Evolutionary conservation across 2,888 invertebrate genomes (phyloP).

Genomic region (Phaonia tiefii): DNA sequence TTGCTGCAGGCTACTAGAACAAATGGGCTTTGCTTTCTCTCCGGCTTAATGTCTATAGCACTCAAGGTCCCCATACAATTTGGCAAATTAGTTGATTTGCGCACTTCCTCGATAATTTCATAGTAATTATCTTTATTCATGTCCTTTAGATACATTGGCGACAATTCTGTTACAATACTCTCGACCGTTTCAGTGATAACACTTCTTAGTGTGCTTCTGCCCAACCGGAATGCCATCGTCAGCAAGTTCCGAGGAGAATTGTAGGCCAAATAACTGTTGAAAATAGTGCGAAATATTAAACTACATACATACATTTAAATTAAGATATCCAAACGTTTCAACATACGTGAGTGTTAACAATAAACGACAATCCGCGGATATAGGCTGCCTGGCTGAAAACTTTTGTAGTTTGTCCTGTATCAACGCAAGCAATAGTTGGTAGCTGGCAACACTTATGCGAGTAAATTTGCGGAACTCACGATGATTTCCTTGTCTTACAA

Average conservation of each 20-base stretch:
- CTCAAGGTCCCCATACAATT: slow-evolving; percentile 58
- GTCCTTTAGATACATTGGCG: slow-evolving; percentile 34
- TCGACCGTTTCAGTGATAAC: slow-evolving; percentile 60
- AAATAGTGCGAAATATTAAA: neutral
- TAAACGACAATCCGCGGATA: slow-evolving; percentile 58
- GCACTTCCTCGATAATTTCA: slow-evolving; percentile 42
- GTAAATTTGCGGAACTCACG: slow-evolving; percentile 62
- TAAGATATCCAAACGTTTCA: neutral
- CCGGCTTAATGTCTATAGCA: slow-evolving; percentile 51
- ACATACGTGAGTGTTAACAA: slow-evolving; percentile 61
- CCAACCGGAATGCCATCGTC: slow-evolving; percentile 61
- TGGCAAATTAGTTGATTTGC: slow-evolving; percentile 42
- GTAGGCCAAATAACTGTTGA: slow-evolving; percentile 56
- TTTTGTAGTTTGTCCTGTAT: slow-evolving; percentile 53
- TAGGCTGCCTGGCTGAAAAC: slow-evolving; percentile 56
- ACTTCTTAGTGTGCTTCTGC: slow-evolving; percentile 55
- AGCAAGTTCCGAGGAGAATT: slow-evolving; percentile 49
- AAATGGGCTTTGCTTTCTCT: slow-evolving; percentile 46
- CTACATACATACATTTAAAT: neutral
- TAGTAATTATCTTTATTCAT: slow-evolving; percentile 44
- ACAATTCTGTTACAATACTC: slow-evolving; percentile 53
- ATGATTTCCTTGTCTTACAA: slow-evolving; percentile 54
- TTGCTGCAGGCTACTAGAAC: slow-evolving; percentile 46
- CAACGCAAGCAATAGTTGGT: slow-evolving; percentile 42
- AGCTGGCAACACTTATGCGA: slow-evolving; percentile 53